These are phyloP conservation scores for Micromesistius poutassou DNA, from an alignment of 2,797 vertebrate genomes.

Conservation along the genomic window DNA sequence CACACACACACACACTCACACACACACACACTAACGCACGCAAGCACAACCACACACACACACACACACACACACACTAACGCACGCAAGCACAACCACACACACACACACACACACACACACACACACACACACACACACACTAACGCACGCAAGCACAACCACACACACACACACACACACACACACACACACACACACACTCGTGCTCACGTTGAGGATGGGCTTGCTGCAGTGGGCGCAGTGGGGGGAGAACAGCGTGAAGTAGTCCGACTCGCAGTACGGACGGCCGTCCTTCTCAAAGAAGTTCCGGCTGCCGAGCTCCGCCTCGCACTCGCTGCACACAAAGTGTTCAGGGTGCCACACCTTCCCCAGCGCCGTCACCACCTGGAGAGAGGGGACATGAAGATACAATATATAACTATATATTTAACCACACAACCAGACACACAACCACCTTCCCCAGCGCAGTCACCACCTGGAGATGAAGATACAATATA, in stretches of 20 bases:
- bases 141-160: no score
- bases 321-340: slow-evolving; percentile 79
- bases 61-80: no score
- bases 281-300: slow-evolving; percentile 89
- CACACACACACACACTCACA: neutral
- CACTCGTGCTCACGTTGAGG: slow-evolving; percentile 77
- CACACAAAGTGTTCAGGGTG: slow-evolving; percentile 92
- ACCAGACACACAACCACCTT: slow-evolving; percentile 50
- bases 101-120: no score
- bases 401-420: neutral
- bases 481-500: neutral
- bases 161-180: neutral
- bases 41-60: no score
- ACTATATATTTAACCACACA: neutral
- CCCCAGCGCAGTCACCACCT: slow-evolving; percentile 89
- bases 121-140: no score
- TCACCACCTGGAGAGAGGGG: slow-evolving; percentile 78
- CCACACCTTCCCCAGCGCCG: slow-evolving; percentile 86
- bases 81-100: neutral
- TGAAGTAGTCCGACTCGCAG: slow-evolving; percentile 89
- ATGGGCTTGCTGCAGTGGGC: slow-evolving; percentile 88
- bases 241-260: slow-evolving; percentile 87
- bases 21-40: neutral
- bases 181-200: neutral
- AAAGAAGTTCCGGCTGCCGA: slow-evolving; percentile 90